Conservation (phyloP, 2,113 vertebrate genomes). For the Malurus elegans region DNA sequence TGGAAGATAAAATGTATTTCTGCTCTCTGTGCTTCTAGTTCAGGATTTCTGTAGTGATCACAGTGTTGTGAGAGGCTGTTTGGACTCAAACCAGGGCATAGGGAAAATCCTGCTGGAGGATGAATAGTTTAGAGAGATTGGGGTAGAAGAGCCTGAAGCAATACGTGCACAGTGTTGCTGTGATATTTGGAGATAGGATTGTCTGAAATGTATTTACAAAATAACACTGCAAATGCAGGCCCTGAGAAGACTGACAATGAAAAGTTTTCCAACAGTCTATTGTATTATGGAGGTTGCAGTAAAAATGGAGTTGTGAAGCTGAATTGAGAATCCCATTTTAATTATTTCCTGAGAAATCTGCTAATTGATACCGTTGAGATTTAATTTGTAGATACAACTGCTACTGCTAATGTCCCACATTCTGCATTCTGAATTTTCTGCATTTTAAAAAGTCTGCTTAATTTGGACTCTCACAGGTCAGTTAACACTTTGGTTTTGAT, state of each 20-base stretch:
- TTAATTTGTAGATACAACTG: neutral
- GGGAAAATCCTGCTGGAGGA: neutral
- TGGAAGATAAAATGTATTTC: neutral
- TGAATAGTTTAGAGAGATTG: neutral
- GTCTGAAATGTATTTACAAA: neutral
- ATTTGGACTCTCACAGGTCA: neutral
- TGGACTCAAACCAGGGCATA: neutral
- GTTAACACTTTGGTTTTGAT: neutral
- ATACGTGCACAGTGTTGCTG: rapidly evolving
- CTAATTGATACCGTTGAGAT: conserved; percentile 34
- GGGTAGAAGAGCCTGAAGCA: neutral
- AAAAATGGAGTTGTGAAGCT: neutral
- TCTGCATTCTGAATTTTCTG: neutral
- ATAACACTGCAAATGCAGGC: neutral
- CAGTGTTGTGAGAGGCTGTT: neutral
- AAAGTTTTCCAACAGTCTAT: neutral
- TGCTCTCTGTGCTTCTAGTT: neutral
- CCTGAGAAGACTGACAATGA: neutral
- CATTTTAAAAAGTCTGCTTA: neutral
- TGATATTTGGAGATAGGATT: neutral
- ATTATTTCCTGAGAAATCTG: conserved; percentile 7
- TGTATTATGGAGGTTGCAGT: neutral
- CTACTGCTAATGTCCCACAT: neutral
- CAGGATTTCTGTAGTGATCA: neutral
- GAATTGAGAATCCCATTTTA: neutral